A percentile compares a stretch with the other conserved stretches of the same genome.
These are phyloP conservation scores for Drosophila longiperda DNA, from an alignment of 2,888 invertebrate species.

Conservation along the genomic window DNA sequence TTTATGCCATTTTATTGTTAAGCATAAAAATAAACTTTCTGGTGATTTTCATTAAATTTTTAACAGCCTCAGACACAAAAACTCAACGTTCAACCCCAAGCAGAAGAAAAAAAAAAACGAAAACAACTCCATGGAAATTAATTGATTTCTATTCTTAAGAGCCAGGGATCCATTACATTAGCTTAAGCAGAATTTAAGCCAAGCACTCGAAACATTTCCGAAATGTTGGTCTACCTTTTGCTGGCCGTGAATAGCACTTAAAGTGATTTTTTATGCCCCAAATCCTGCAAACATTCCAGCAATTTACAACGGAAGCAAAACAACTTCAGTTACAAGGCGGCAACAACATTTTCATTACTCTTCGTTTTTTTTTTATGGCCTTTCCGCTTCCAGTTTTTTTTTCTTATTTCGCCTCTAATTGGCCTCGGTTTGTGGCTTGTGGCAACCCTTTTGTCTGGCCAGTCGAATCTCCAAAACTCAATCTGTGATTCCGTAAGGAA, in stretches of 20 bases:
- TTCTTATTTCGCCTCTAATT: slow-evolving; percentile 41
- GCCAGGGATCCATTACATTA: slow-evolving; percentile 39
- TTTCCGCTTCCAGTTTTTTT: slow-evolving; percentile 34
- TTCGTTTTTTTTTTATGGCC: slow-evolving; percentile 17
- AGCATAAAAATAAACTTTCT: slow-evolving; percentile 69
- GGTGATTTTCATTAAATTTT: slow-evolving; percentile 70
- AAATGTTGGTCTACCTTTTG: slow-evolving; percentile 34
- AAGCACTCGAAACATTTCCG: slow-evolving; percentile 28
- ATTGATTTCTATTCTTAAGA: slow-evolving; percentile 62
- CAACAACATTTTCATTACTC: slow-evolving; percentile 49
- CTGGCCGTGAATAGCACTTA: slow-evolving; percentile 60
- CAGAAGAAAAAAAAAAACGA: background rate
- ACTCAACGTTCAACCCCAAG: background rate
- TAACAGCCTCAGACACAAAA: slow-evolving; percentile 29
- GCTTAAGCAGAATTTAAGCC: slow-evolving; percentile 40
- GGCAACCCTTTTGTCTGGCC: slow-evolving; percentile 48
- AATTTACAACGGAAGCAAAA: slow-evolving; percentile 38
- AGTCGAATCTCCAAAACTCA: slow-evolving; percentile 6
- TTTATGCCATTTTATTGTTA: slow-evolving; percentile 64
- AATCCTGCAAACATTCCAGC: slow-evolving; percentile 32
- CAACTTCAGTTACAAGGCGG: slow-evolving; percentile 36
- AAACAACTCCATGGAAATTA: slow-evolving; percentile 44
- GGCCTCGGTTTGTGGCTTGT: slow-evolving; percentile 49
- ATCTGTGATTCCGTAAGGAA: slow-evolving; percentile 39
- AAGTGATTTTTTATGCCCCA: slow-evolving; percentile 54